These are phyloP conservation scores for Julus scanicus DNA, from an alignment of 2,888 invertebrate genomes.

Conservation along the genomic window DNA sequence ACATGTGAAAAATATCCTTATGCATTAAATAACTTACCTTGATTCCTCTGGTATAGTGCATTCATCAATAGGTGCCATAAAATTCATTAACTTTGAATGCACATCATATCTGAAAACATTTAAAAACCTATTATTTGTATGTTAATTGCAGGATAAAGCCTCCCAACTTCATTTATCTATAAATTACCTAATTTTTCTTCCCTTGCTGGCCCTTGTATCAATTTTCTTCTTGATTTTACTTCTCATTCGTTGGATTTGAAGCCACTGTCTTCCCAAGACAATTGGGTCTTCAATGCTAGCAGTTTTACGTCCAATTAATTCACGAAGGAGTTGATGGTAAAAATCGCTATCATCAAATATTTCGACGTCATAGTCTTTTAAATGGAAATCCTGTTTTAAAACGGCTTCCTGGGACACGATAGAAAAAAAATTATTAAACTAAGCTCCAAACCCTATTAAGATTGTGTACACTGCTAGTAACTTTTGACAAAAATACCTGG, in stretches of 20 bases:
- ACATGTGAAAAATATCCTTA: neutral
- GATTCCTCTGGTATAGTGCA: slow-evolving; percentile 81
- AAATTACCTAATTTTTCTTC: slow-evolving; percentile 77
- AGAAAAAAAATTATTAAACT: neutral
- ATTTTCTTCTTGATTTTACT: slow-evolving; percentile 92
- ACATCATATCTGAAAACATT: slow-evolving; percentile 76
- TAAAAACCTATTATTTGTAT: neutral
- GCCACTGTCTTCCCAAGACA: slow-evolving; percentile 85
- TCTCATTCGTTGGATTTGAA: slow-evolving; percentile 89
- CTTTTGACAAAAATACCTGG: neutral
- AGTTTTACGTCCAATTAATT: slow-evolving; percentile 91
- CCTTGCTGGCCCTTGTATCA: slow-evolving; percentile 94
- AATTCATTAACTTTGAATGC: slow-evolving; percentile 87
- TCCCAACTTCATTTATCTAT: neutral
- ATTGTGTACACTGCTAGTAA: neutral
- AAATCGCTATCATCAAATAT: slow-evolving; percentile 98
- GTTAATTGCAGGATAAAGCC: neutral
- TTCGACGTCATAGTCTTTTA: slow-evolving; percentile 76
- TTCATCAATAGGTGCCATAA: slow-evolving; percentile 83
- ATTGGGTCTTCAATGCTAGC: slow-evolving; percentile 84
- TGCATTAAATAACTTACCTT: slow-evolving; percentile 64
- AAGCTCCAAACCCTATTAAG: neutral
- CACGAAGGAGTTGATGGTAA: slow-evolving; percentile 91
- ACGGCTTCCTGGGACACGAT: slow-evolving; percentile 37
- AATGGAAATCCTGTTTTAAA: slow-evolving; percentile 46